A percentile compares a stretch with the other conserved stretches of the same genome.
Evolutionary conservation across 37 sponge, comb jelly and placozoan genomes (phyloP).

Genomic region (Axinella damicornis): DNA sequence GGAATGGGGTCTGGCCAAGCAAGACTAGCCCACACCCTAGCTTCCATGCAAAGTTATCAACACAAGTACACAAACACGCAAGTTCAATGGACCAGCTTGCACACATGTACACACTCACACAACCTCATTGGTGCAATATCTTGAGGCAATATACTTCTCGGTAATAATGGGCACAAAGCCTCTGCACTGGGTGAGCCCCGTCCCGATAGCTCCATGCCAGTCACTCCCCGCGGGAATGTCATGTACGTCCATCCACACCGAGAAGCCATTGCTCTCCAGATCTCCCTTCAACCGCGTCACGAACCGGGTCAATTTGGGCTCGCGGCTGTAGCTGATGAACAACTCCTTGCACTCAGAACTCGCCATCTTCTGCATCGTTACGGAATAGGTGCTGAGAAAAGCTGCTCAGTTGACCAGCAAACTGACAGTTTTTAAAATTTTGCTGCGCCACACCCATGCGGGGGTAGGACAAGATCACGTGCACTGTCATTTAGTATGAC

Average conservation of each 20-base stretch:
- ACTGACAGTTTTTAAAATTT: too few species aligned
- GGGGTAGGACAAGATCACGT: too few species aligned
- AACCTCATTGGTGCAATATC: conserved; percentile 52
- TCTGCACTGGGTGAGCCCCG: conserved; percentile 49
- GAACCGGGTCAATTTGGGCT: conserved; percentile 44
- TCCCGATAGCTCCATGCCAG: conserved; percentile 76
- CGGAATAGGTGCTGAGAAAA: too few species aligned
- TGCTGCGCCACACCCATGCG: too few species aligned
- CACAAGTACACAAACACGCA: too few species aligned
- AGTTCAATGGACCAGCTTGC: too few species aligned
- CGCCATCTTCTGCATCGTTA: background rate
- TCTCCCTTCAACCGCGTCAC: conserved; percentile 51
- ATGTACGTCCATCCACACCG: conserved; percentile 64
- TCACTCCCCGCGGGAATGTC: conserved; percentile 66
- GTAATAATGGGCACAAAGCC: conserved; percentile 57
- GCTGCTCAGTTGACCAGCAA: too few species aligned
- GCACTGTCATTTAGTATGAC: too few species aligned
- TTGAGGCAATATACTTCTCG: conserved; percentile 58
- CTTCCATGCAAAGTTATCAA: too few species aligned
- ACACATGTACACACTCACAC: too few species aligned
- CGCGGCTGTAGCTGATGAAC: conserved; percentile 69
- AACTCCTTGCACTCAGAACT: conserved; percentile 6
- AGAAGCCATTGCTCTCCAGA: conserved; percentile 48
- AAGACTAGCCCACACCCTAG: too few species aligned
- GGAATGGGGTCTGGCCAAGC: too few species aligned